Base-by-base conservation (phyloP, 1,140 invertebrate species). In the Anadara kagoshimensis region DNA sequence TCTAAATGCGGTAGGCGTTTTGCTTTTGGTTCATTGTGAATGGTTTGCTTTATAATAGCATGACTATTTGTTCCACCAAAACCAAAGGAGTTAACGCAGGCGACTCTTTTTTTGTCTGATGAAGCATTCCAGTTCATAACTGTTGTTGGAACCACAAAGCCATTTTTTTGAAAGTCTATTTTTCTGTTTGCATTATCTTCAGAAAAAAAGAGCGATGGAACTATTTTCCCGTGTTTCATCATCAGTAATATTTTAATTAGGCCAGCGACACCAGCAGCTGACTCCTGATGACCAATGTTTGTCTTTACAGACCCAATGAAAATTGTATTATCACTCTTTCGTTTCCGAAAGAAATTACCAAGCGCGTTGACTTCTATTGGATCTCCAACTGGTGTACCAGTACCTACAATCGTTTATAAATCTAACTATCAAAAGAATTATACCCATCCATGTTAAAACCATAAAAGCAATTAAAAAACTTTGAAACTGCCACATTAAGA, bases 51-150 rank as follows among this genome's bases (percentile, higher is more conserved):
- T 0, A 99, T 87, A 67, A 98, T 90, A 0, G 96, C 90, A 87
- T 98, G 97, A 22, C 94, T 95, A 89, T 99, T 99, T 14, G 96
- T 95, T 61, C 97, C 97, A 54, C 97, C 97, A 89, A 98, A 98
- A 20, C 97, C 97, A 87, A 99, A 99, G 0, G 95, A 97, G 89
- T 98, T 99, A 0, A 98, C 81, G 7, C 92, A 96, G 43, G 95
- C 92, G 16, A 96, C 89, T 24, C 95, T 94, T 16, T 95, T 94
- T 92, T 73, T 93, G 92, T 85, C 93, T 0, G 12, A 10, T 18
- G 22, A 10, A 24, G 41, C 11, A 91, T 78, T 93, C 93, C 14
- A 98, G 91, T 49, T 93, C 89, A 3, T 96, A 96, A 84, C 96
- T 94, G 36, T 85, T 88, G 12, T 98, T 88, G 16, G 93, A 94